A percentile compares a stretch with the other conserved stretches of the same genome.
These are phyloP conservation scores for Tiliacea aurago DNA, from an alignment of 2,888 invertebrate genomes.

Conservation along the genomic window DNA sequence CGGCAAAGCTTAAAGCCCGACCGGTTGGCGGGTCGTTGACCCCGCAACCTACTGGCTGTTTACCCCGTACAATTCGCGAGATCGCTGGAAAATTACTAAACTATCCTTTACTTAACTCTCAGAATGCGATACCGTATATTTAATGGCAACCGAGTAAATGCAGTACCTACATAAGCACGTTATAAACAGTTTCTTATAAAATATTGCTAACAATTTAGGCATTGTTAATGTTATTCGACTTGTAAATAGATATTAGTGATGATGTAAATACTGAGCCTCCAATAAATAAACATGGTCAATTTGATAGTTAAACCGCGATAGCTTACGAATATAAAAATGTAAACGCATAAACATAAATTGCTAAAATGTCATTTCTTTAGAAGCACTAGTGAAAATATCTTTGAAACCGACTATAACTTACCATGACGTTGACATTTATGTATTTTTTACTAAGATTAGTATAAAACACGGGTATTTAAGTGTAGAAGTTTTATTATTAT, in stretches of 20 bases:
- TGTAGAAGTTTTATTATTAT: constrained; percentile 51
- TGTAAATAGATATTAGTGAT: constrained; percentile 10
- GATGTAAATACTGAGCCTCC: neutral
- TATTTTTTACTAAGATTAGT: constrained; percentile 56
- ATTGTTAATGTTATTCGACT: neutral
- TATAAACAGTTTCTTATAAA: constrained; percentile 6
- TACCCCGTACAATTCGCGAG: constrained; percentile 72
- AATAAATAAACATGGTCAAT: constrained; percentile 14
- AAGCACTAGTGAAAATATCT: constrained; percentile 51
- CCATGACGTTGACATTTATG: constrained; percentile 64
- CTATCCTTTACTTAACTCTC: constrained; percentile 62
- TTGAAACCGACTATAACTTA: constrained; percentile 58
- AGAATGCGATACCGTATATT: constrained; percentile 44
- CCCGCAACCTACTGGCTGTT: constrained; percentile 86
- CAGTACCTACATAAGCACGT: neutral
- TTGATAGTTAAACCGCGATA: constrained; percentile 5
- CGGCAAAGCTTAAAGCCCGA: constrained; percentile 86
- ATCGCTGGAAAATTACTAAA: constrained; percentile 64
- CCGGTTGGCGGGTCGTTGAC: constrained; percentile 88
- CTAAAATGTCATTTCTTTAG: constrained; percentile 41
- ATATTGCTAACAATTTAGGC: neutral
- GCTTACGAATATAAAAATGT: constrained; percentile 36
- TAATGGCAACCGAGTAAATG: constrained; percentile 35
- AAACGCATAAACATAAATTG: constrained; percentile 39
- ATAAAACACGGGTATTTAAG: constrained; percentile 52